Evolutionary conservation across 2,888 invertebrate species (phyloP).

Genomic region (Rhagonycha fulva): DNA sequence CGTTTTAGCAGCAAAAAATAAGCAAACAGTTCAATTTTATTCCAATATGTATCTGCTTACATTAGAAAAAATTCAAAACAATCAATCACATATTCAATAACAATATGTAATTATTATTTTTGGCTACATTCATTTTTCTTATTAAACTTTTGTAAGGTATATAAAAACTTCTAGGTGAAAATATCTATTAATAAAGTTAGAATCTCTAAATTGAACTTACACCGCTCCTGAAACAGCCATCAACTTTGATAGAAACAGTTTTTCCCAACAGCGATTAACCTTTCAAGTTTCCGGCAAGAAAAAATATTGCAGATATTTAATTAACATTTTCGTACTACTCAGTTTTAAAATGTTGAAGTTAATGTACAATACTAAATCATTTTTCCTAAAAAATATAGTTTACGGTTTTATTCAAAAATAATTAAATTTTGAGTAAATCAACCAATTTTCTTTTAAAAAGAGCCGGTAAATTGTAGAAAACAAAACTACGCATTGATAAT

Average conservation of each 20-base stretch:
- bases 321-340: background rate
- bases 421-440: background rate
- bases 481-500: background rate
- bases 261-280: background rate
- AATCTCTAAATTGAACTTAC: background rate
- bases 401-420: no score
- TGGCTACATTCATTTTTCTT: no score
- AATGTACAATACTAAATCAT: no score
- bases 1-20: background rate
- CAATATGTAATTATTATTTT: background rate
- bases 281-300: background rate
- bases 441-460: no score
- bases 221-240: background rate
- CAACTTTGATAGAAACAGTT: background rate
- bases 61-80: background rate
- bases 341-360: background rate
- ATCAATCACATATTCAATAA: no score
- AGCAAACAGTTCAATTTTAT: background rate
- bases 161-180: background rate
- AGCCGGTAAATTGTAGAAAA: background rate
- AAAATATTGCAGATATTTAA: background rate
- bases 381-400: no score
- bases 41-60: background rate
- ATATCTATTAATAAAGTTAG: background rate
- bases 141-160: no score